These are phyloP conservation scores for Temnothorax ravouxi DNA, from an alignment of 2,888 invertebrate species.

Conservation along the genomic window DNA sequence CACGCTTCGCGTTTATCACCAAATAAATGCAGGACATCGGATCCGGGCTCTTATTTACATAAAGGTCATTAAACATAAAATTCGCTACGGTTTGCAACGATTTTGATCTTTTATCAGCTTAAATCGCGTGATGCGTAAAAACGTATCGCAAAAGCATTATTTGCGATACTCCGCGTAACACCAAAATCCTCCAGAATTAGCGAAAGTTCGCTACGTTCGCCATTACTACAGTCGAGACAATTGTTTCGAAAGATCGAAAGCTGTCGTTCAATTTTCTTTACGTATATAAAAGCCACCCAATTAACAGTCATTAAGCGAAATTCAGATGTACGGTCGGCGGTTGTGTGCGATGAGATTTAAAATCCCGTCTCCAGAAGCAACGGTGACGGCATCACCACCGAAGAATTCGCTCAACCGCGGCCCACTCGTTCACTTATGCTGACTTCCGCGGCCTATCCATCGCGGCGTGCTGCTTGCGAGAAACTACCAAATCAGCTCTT, in stretches of 20 bases:
- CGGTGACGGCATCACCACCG: constrained; percentile 64
- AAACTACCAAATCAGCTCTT: constrained; percentile 66
- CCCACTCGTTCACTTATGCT: constrained; percentile 73
- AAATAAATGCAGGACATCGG: not conserved
- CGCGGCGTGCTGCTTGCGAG: constrained; percentile 51
- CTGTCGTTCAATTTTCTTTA: not conserved
- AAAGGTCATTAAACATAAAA: not conserved
- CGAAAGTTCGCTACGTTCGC: not conserved
- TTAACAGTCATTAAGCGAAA: constrained; percentile 54
- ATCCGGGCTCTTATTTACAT: not conserved
- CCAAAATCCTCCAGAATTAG: not conserved
- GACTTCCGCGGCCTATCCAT: constrained; percentile 66
- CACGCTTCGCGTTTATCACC: not conserved
- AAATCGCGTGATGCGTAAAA: not conserved
- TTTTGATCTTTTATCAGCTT: constrained; percentile 7
- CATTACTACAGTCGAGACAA: not conserved
- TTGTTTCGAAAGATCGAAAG: constrained; percentile 1
- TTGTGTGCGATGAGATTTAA: constrained; percentile 59
- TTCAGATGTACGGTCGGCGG: constrained; percentile 57
- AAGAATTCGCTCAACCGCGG: constrained; percentile 72
- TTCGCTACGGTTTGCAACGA: not conserved
- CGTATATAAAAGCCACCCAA: constrained; percentile 2
- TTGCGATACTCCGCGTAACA: not conserved
- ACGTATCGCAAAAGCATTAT: too few species aligned
- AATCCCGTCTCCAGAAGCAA: constrained; percentile 56